Evolutionary conservation across 2,797 vertebrate species (phyloP).

Genomic region (Eulemur rubriventer): DNA sequence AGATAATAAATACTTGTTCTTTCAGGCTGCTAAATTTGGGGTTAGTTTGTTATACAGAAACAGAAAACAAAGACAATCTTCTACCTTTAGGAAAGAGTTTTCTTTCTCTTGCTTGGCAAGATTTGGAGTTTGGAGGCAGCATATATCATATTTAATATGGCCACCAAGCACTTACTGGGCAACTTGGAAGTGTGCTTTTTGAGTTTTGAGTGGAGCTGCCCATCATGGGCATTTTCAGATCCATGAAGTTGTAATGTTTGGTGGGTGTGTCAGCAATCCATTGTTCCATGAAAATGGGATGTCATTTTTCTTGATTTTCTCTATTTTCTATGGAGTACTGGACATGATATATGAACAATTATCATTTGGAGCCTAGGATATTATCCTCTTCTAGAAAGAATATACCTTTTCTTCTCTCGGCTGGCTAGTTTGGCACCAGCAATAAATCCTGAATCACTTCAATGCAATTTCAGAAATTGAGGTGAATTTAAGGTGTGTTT

Average conservation of each 20-base stretch:
- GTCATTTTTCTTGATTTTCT: background rate
- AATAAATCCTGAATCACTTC: background rate
- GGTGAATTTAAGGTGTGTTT: background rate
- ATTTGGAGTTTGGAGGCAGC: background rate
- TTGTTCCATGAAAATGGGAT: background rate
- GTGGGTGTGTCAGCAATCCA: background rate
- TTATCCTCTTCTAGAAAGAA: background rate
- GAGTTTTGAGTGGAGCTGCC: background rate
- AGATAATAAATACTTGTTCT: background rate
- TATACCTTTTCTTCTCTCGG: background rate
- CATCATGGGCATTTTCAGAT: background rate
- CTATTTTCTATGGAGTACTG: background rate
- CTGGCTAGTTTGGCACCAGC: background rate
- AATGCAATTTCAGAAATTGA: background rate
- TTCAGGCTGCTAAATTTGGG: background rate
- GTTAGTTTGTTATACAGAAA: background rate
- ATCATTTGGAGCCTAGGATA: background rate
- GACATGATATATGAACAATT: background rate
- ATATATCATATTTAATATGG: background rate
- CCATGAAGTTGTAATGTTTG: background rate
- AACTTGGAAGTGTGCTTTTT: background rate
- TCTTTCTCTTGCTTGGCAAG: background rate
- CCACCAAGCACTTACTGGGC: background rate
- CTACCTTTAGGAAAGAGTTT: background rate
- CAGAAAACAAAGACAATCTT: background rate